Conservation (phyloP, 35 echinoderm and acorn worm genomes). For the Acanthaster planci region DNA sequence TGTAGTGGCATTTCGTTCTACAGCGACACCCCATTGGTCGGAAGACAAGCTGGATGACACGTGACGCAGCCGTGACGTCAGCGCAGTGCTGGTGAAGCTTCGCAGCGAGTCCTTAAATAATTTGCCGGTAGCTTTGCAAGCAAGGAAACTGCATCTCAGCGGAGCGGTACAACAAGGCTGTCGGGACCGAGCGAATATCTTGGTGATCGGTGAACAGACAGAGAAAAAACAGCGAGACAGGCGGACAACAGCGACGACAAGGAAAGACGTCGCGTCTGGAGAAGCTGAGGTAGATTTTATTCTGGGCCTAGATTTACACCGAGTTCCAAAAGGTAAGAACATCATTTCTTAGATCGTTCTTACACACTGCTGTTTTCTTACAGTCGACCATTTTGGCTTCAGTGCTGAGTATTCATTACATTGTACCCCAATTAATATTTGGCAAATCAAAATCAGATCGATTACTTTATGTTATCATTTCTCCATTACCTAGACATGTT, state of each 20-base stretch:
- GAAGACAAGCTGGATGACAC: background rate
- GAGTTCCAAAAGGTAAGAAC: no score
- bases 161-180: background rate
- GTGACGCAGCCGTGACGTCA: constrained; percentile 20
- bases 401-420: no score
- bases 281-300: no score
- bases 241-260: background rate
- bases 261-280: background rate
- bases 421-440: no score
- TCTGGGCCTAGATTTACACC: no score
- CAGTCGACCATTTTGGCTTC: no score
- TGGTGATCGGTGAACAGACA: background rate
- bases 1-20: background rate
- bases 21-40: background rate
- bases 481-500: no score
- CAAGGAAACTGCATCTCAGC: background rate
- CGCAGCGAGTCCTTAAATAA: background rate
- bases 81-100: background rate
- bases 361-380: no score
- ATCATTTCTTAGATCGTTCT: no score
- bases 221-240: background rate
- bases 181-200: background rate
- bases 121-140: background rate
- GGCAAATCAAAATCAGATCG: no score
- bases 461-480: no score